Evolutionary conservation across 2,888 invertebrate species (phyloP).

Genomic region (Vesta saturnalis): DNA sequence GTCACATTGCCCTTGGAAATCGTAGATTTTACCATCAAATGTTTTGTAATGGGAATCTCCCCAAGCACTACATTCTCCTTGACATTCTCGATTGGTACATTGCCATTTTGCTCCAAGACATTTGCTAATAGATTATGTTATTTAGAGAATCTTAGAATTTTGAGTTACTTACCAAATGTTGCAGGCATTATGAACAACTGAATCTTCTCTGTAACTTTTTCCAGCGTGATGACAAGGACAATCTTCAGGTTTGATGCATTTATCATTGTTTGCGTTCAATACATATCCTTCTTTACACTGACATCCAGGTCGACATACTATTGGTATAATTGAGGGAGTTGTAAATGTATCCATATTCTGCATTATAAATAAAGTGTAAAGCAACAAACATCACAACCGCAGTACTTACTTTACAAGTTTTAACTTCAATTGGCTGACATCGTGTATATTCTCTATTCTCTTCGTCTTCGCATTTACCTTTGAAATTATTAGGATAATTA

Average conservation of each 20-base stretch:
- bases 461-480: conserved; percentile 70
- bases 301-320: conserved; percentile 82
- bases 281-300: conserved; percentile 81
- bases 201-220: conserved; percentile 79
- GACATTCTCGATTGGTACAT: conserved; percentile 77
- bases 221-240: conserved; percentile 95
- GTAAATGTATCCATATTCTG: conserved; percentile 78
- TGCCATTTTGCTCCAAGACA: conserved; percentile 84
- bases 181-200: conserved; percentile 82
- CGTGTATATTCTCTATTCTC: conserved; percentile 80
- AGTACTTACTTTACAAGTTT: conserved; percentile 78
- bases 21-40: conserved; percentile 82
- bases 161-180: conserved; percentile 74
- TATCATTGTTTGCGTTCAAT: conserved; percentile 69
- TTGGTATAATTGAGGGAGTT: conserved; percentile 64
- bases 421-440: conserved; percentile 78
- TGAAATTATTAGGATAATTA: conserved; percentile 72
- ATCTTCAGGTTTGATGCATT: conserved; percentile 74
- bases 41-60: conserved; percentile 92
- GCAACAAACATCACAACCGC: too few species aligned
- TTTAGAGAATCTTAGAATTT: background rate
- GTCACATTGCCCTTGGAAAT: conserved; percentile 90
- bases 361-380: too few species aligned
- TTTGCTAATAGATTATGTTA: conserved; percentile 61
- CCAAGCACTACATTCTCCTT: conserved; percentile 85